A percentile compares a stretch with the other conserved stretches of the same genome.
These are phyloP conservation scores for Heliopora coerulea DNA, from an alignment of 92 coral and sea anemone species.

Conservation along the genomic window DNA sequence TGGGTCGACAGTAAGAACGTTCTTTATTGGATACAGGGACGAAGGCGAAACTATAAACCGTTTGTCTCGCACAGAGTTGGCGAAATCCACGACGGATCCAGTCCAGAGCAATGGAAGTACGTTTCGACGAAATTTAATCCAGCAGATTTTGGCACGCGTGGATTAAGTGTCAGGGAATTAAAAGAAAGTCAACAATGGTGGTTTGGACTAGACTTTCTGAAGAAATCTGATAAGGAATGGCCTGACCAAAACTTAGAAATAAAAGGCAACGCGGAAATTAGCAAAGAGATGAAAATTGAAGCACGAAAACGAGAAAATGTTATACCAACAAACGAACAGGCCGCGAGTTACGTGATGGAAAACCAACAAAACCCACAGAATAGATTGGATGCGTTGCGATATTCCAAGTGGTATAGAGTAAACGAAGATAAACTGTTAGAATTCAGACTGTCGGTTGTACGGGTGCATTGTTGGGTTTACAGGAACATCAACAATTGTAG, in stretches of 20 bases:
- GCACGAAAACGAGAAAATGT: too few species aligned
- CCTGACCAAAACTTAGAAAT: constrained; percentile 27
- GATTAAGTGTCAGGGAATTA: constrained; percentile 36
- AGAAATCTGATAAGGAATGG: constrained; percentile 36
- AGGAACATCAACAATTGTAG: constrained; percentile 53
- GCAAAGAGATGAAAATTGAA: constrained; percentile 4
- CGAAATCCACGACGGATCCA: constrained; percentile 43
- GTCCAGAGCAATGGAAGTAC: constrained; percentile 54
- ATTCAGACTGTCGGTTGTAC: constrained; percentile 60
- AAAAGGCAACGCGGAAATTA: neutral
- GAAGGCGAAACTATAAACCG: constrained; percentile 51
- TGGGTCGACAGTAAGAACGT: constrained; percentile 60
- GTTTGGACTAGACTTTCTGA: constrained; percentile 49
- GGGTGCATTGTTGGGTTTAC: constrained; percentile 62
- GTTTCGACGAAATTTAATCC: constrained; percentile 45
- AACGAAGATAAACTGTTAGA: constrained; percentile 46
- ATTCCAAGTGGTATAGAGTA: constrained; percentile 58
- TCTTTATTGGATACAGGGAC: constrained; percentile 54
- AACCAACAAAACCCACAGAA: constrained; percentile 42
- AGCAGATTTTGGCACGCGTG: constrained; percentile 53
- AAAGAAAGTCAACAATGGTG: constrained; percentile 48
- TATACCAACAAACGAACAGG: too few species aligned
- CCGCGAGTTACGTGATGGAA: neutral
- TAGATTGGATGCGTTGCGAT: constrained; percentile 52
- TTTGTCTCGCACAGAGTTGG: constrained; percentile 57